phyloP scores from a whole-genome alignment of 2,888 invertebrate species.

The Tenthredo distinguenda region DNA sequence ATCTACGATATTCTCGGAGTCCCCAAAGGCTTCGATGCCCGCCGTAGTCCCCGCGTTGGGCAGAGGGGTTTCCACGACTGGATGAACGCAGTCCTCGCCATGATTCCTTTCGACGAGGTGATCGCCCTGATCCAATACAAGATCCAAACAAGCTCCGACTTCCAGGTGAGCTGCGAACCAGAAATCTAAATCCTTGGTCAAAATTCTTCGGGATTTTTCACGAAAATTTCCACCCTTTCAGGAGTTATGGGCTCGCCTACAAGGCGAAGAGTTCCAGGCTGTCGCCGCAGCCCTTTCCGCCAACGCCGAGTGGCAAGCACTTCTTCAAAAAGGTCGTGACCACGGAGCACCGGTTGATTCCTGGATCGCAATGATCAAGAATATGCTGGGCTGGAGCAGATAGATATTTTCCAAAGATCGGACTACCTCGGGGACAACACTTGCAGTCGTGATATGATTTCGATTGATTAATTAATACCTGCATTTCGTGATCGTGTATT shows the following conservation, averaged over 20 bases:
- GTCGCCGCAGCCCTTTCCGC: background rate
- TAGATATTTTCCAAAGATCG: background rate
- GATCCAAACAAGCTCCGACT: background rate
- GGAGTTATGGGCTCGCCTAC: background rate
- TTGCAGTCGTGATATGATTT: background rate
- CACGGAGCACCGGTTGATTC: slow-evolving; percentile 17
- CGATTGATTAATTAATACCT: background rate
- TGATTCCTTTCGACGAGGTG: background rate
- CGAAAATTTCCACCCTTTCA: background rate
- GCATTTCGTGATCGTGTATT: background rate
- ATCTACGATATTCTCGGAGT: background rate
- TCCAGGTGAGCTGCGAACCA: slow-evolving; percentile 22
- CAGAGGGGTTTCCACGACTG: slow-evolving; percentile 18
- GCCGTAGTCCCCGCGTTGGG: background rate
- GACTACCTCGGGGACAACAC: too few species aligned
- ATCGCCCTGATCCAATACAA: background rate
- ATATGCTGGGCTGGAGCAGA: background rate
- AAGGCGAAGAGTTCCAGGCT: slow-evolving; percentile 10
- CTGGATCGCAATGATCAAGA: background rate
- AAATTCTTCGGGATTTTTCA: background rate
- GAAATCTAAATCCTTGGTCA: background rate
- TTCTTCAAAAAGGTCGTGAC: slow-evolving; percentile 30
- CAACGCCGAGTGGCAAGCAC: background rate
- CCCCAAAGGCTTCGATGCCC: background rate
- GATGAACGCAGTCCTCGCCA: background rate